Evolutionary conservation across 64 coral and sea anemone species (phyloP), one percentile per base, ranked within the genome.

Genomic region (Catalaphyllia jardinei): DNA sequence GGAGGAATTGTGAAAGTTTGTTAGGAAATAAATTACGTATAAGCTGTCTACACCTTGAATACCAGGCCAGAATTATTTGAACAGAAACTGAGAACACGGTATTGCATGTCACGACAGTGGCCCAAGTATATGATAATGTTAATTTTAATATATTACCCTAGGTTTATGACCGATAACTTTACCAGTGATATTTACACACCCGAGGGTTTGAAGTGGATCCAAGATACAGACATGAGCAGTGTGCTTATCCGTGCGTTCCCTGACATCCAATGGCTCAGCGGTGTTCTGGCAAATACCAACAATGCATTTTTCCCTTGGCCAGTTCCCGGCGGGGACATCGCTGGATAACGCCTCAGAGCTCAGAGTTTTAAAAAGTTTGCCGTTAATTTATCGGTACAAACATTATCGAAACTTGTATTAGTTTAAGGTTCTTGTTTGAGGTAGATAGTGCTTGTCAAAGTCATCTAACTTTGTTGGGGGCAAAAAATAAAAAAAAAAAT

Each of bases 251-350:
- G 91, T 9, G 91, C 90, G 16, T 96, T 93, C 28, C 75, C 77
- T 16, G 82, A 93, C 5, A 73, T 87, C 3, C 60, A 86, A 1
- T 27, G 72, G 55, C 91, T 96, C 65, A 59, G 12, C 0, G 30
- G 31, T 14, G 31, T 93, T 18, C 20, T 96, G 25, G 50, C 52
- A n/a, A 90, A 78, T 20, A 67, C 78, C 12, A 55, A 93, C 2
- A 96, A 93, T 87, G 91, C 94, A 13, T 96, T 96, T 54, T 96
- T 90, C 30, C 94, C 94, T 10, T 96, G 94, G 91, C 61, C 80
- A n/a, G 60, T 13, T 49, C 4, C 11, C 42, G 5, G 42, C 42
- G 5, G 5, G 42, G 42, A 69, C 6, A 46, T 27, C 25, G 65
- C 22, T 22, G 22, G n/a, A 80, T 30, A 60, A 25, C 22, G 60